A percentile compares a stretch with the other conserved stretches of the same genome.
These are phyloP conservation scores for Physeter macrocephalus DNA, from an alignment of 2,113 vertebrate species.

Conservation along the genomic window DNA sequence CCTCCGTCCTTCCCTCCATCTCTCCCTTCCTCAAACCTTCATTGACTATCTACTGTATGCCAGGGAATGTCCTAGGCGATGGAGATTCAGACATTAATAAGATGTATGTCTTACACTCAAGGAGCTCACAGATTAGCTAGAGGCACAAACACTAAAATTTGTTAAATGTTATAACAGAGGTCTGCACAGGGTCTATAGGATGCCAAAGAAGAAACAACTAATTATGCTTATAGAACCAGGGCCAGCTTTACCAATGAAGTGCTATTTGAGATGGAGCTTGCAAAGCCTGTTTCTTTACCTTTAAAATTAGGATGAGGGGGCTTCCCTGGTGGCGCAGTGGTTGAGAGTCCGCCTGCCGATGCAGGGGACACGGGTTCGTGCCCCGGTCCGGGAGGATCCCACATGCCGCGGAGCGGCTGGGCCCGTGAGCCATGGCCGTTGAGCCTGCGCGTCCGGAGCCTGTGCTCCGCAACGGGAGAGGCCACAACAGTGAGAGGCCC, in stretches of 20 bases:
- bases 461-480: no score
- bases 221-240: background rate
- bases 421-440: no score
- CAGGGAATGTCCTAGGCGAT: background rate
- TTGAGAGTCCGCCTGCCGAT: no score
- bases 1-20: background rate
- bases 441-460: no score
- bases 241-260: background rate
- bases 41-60: background rate
- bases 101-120: background rate
- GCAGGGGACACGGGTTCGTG: no score
- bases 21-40: background rate
- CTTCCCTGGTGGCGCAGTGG: no score
- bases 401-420: no score
- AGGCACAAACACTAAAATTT: background rate
- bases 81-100: background rate
- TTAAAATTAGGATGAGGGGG: background rate
- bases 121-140: background rate
- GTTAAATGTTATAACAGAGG: background rate
- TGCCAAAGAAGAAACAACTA: background rate
- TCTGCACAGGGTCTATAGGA: background rate
- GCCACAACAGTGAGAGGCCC: no score
- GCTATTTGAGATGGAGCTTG: background rate
- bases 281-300: slow-evolving; percentile 10
- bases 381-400: no score